A percentile compares a stretch with the other conserved stretches of the same genome.
These are phyloP conservation scores for Aphelocoma coerulescens DNA, from an alignment of 2,113 vertebrate species.

Conservation along the genomic window DNA sequence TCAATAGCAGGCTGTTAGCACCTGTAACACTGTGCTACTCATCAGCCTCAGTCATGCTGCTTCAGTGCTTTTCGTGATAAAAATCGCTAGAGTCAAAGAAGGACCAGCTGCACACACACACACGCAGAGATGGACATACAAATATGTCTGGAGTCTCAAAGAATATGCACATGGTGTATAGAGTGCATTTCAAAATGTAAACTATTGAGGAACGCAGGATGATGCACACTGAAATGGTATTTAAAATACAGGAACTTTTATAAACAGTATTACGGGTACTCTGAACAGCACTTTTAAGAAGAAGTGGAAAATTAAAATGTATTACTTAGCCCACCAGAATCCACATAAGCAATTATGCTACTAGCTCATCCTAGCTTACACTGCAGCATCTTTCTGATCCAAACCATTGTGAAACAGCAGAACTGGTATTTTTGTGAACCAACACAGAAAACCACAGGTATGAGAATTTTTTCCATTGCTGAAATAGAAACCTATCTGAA, in stretches of 20 bases:
- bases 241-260: background rate
- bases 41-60: background rate
- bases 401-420: background rate
- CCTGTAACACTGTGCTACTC: background rate
- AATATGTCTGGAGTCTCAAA: rapidly evolving
- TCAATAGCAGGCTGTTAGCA: background rate
- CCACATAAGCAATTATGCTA: background rate
- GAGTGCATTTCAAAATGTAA: background rate
- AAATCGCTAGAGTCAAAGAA: background rate
- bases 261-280: background rate
- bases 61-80: background rate
- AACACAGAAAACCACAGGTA: rapidly evolving
- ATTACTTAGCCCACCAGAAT: background rate
- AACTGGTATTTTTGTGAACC: background rate
- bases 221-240: background rate
- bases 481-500: background rate
- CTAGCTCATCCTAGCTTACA: background rate
- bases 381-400: background rate
- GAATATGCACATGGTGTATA: rapidly evolving
- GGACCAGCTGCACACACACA: background rate
- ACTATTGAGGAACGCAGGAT: background rate
- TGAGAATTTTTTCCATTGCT: background rate
- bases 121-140: background rate
- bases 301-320: background rate
- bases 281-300: background rate